phyloP scores from a whole-genome alignment of 2,113 vertebrate genomes.

The Cricetomys ansorgei region DNA sequence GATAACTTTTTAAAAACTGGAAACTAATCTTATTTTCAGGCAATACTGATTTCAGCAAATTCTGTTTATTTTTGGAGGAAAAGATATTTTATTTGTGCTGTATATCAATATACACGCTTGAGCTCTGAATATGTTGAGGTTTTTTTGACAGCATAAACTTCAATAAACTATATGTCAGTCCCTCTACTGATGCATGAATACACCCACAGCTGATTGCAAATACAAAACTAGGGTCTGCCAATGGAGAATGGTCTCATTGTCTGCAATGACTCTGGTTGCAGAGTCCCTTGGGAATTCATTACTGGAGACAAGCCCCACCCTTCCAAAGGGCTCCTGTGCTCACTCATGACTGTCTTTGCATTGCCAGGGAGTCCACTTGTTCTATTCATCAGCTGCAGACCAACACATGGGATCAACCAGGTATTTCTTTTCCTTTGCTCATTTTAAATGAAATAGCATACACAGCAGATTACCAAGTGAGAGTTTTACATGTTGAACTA shows the following conservation, averaged over 20 bases:
- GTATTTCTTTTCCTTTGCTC: slow-evolving; percentile 55
- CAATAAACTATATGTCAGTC: slow-evolving; percentile 35
- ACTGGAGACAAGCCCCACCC: slow-evolving; percentile 85
- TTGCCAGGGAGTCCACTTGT: neutral
- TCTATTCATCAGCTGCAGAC: slow-evolving; percentile 32
- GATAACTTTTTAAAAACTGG: slow-evolving; percentile 28
- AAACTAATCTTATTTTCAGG: neutral
- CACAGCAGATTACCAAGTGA: neutral
- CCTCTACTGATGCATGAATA: slow-evolving; percentile 45
- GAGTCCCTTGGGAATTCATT: slow-evolving; percentile 82
- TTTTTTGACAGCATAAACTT: slow-evolving; percentile 3
- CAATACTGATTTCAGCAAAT: neutral
- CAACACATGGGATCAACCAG: slow-evolving; percentile 51
- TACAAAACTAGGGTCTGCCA: slow-evolving; percentile 79
- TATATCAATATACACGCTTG: neutral
- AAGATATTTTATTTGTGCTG: neutral
- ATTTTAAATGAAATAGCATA: neutral
- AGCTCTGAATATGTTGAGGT: neutral
- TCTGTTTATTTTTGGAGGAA: neutral
- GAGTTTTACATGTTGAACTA: neutral
- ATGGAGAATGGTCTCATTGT: slow-evolving; percentile 78
- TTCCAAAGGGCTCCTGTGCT: slow-evolving; percentile 72
- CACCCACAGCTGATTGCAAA: slow-evolving; percentile 65
- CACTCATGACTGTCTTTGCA: slow-evolving; percentile 76
- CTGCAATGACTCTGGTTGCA: slow-evolving; percentile 77